Evolutionary conservation across 64 coral and sea anemone species (phyloP).

Genomic region (Anthopleura sola): DNA sequence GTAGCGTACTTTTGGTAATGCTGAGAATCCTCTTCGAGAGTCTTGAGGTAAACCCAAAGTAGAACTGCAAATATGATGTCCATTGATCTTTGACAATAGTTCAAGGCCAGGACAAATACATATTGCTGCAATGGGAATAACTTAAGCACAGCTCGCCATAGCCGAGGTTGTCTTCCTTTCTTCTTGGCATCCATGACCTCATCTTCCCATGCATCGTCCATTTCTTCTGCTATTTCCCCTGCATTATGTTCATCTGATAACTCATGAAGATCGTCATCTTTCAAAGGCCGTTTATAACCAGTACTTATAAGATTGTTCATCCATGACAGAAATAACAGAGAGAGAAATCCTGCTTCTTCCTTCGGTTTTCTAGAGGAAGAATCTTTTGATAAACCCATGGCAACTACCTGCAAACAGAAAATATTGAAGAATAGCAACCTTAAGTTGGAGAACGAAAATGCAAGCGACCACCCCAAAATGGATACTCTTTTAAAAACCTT

Average conservation of each 20-base stretch:
- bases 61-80: not conserved
- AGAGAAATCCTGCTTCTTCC: slow-evolving; percentile 14
- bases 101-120: not conserved
- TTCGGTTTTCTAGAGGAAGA: not conserved
- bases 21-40: not conserved
- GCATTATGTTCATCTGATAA: not conserved
- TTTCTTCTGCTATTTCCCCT: not conserved
- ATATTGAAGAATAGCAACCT: too few relatives aligned
- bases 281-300: slow-evolving; percentile 44
- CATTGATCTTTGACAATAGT: not conserved
- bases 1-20: not conserved
- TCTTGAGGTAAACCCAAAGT: slow-evolving; percentile 32
- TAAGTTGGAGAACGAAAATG: too few relatives aligned
- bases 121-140: not conserved
- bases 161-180: not conserved
- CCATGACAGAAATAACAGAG: slow-evolving; percentile 43
- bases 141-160: slow-evolving; percentile 28
- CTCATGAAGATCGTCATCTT: slow-evolving; percentile 42
- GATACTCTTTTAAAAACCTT: too few relatives aligned
- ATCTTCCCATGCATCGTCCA: slow-evolving; percentile 11
- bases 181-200: not conserved
- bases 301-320: slow-evolving; percentile 21
- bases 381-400: not conserved
- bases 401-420: too few relatives aligned
- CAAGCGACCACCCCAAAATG: too few relatives aligned